Base-by-base conservation (phyloP, 1,140 invertebrate genomes). In the Drosophila gunungcola region DNA sequence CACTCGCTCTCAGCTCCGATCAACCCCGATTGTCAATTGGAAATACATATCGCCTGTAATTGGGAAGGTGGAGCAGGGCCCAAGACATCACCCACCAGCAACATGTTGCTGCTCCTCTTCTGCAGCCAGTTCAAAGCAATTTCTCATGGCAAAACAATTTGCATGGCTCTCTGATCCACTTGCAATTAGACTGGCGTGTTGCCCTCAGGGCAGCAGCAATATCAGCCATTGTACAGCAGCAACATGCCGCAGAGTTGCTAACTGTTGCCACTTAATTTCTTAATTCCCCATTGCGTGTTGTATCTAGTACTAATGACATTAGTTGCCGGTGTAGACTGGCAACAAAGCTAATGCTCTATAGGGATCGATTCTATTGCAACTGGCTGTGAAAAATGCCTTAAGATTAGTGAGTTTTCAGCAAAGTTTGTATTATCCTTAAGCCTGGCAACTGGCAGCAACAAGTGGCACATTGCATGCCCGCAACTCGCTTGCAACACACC, bases 181-280 rank as follows among this genome's bases (percentile, higher is more conserved):
- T 84, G 80, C 80, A 88, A 88, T 84, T 89, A 84, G 80, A 63
- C 60, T 82, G 67, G 77, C 81, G 81, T 84, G 81, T 39, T 80
- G 76, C 60, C 84, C 73, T 58, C 67, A 45, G 79, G 80, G 49
- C 55, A 61, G 11, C 21, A 16, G 49, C 58, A 39, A 16, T n/a
- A 38, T 38, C 34, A n/a, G 34, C 54, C 49, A 21, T 34, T 36
- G 49, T 51, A 43, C 29, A 29, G 62, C 58, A 78, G 78, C 82
- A 82, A 72, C 83, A 88, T 83, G 84, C 75, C 79, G 79, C 83
- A 49, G 61, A 76, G 63, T 77, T 67, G 82, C 78, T 85, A 85
- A 85, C 75, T 85, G 83, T 62, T 83, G 70, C 58, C 75, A 86
- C 76, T 88, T 86, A 86, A 86, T 88, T 83, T 86, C 83, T 86